Conservation (phyloP, 2,113 vertebrate species). For the Bos indicus region DNA sequence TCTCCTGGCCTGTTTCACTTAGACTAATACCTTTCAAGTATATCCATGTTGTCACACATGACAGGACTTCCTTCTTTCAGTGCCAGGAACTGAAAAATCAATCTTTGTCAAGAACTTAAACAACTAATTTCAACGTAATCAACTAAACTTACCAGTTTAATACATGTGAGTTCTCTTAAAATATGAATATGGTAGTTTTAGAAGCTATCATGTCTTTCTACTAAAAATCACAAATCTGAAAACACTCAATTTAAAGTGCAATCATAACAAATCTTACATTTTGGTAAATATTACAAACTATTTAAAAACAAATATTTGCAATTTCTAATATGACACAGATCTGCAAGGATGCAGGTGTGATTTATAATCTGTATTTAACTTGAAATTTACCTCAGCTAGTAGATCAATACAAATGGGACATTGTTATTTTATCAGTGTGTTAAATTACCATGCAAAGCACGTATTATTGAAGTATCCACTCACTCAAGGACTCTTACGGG, state of each 20-base stretch:
- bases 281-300: not conserved
- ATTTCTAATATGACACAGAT: not conserved
- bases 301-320: not conserved
- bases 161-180: not conserved
- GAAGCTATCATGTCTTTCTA: not conserved
- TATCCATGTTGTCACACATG: not conserved
- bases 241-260: not conserved
- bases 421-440: not conserved
- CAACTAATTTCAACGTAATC: not conserved
- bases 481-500: not conserved
- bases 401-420: not conserved
- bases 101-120: not conserved
- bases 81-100: not conserved
- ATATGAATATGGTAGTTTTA: not conserved
- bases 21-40: not conserved
- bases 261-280: not conserved
- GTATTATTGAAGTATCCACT: not conserved
- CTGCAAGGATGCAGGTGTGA: not conserved
- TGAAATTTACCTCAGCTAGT: not conserved
- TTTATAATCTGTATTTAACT: not conserved
- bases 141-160: not conserved
- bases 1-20: not conserved
- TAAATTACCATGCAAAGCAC: not conserved
- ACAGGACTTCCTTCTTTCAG: not conserved
- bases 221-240: not conserved